These are phyloP conservation scores for Sabellastarte sp. DNA, from an alignment of 2,888 invertebrate species.

Conservation along the genomic window DNA sequence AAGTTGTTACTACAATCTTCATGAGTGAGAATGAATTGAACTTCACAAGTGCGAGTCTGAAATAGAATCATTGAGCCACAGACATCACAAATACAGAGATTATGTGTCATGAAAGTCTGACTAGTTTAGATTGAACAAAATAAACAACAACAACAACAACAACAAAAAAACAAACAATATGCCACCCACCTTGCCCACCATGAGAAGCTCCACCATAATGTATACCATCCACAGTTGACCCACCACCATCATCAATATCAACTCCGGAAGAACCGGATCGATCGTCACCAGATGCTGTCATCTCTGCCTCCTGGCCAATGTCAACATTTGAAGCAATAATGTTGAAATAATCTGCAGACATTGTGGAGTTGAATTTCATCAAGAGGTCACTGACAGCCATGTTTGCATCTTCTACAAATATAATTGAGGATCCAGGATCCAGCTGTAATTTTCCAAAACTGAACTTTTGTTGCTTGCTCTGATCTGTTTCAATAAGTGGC, in stretches of 20 bases:
- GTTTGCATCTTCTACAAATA: conserved; percentile 36
- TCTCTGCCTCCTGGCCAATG: conserved; percentile 35
- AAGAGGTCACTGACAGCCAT: conserved; percentile 33
- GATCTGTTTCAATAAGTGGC: conserved; percentile 29
- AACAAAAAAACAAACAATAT: too few species aligned
- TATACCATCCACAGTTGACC: not conserved
- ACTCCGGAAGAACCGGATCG: conserved; percentile 29
- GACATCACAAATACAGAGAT: too few species aligned
- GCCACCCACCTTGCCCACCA: conserved; percentile 38
- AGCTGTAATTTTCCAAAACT: conserved; percentile 39
- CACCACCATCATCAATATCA: conserved; percentile 14
- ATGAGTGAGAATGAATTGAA: too few species aligned
- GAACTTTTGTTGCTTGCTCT: conserved; percentile 26
- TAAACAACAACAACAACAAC: too few species aligned
- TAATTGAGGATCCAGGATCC: conserved; percentile 36
- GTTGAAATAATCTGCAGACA: conserved; percentile 39
- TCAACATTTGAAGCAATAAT: conserved; percentile 32
- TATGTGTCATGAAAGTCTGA: too few species aligned
- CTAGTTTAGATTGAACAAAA: too few species aligned
- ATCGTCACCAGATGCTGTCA: conserved; percentile 33
- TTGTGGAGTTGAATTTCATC: conserved; percentile 34
- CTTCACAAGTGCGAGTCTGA: too few species aligned
- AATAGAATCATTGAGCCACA: too few species aligned
- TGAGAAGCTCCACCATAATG: conserved; percentile 35
- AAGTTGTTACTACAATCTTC: too few species aligned